phyloP scores from a whole-genome alignment of 2,113 vertebrate genomes.

The Sebastes fasciatus region DNA sequence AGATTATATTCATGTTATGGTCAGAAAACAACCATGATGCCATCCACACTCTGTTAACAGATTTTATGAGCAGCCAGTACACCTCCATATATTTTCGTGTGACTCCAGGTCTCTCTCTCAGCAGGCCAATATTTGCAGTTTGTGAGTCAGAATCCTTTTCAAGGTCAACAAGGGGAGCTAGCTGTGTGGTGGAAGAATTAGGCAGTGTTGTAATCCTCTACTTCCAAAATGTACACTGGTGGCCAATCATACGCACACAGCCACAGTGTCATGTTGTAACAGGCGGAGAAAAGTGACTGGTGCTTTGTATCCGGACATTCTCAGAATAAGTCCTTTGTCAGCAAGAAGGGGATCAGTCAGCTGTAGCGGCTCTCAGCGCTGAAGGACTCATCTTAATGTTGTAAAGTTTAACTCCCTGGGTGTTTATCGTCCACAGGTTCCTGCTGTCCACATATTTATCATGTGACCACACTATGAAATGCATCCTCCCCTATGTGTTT shows the following conservation, averaged over 20 bases:
- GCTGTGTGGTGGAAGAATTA: slow-evolving; percentile 42
- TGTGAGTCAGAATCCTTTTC: slow-evolving; percentile 76
- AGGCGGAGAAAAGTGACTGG: slow-evolving; percentile 50
- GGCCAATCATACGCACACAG: slow-evolving; percentile 11
- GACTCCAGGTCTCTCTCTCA: slow-evolving; percentile 47
- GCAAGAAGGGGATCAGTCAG: slow-evolving; percentile 56
- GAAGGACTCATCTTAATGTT: slow-evolving; percentile 11
- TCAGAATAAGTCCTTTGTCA: slow-evolving; percentile 65
- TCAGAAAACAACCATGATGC: not conserved
- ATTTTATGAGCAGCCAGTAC: slow-evolving; percentile 20
- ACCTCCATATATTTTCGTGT: not conserved
- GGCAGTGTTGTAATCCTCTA: slow-evolving; percentile 45
- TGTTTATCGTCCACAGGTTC: slow-evolving; percentile 11
- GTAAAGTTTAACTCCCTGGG: not conserved
- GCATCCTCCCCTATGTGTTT: not conserved
- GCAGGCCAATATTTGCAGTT: slow-evolving; percentile 65
- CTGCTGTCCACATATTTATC: not conserved
- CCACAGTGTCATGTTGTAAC: slow-evolving; percentile 62
- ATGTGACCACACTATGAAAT: not conserved
- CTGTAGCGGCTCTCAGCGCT: slow-evolving; percentile 40
- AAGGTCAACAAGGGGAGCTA: slow-evolving; percentile 72
- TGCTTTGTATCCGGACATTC: slow-evolving; percentile 56
- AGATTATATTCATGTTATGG: not conserved
- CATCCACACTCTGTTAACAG: not conserved
- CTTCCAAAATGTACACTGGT: slow-evolving; percentile 37